Percentiles rank a stretch among this genome's conserved stretches.
Evolutionary conservation across 2,888 invertebrate species (phyloP).

Genomic region (Ophioninae sp.): DNA sequence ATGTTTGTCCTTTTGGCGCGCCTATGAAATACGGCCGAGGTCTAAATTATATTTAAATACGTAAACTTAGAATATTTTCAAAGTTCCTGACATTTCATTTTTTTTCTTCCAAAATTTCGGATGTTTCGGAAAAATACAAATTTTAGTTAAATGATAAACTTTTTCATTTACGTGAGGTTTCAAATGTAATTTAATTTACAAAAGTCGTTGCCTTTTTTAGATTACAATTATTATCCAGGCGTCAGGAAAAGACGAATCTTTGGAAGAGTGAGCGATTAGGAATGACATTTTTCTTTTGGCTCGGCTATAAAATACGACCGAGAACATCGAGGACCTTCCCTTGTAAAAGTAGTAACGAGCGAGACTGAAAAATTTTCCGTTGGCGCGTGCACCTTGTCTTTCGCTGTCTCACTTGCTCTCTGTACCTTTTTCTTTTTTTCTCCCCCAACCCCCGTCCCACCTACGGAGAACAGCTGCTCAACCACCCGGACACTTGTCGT

Average conservation of each 20-base stretch:
- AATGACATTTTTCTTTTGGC: slow-evolving; percentile 1
- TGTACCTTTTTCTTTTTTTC: slow-evolving; percentile 6
- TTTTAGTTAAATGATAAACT: too few relatives aligned
- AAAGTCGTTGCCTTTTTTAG: slow-evolving; percentile 4
- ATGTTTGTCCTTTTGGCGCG: neutral
- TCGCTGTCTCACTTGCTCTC: slow-evolving; percentile 27
- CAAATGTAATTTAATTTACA: too few relatives aligned
- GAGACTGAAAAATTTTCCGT: slow-evolving; percentile 37
- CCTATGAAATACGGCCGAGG: too few relatives aligned
- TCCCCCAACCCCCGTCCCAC: slow-evolving; percentile 8
- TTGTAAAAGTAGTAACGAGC: slow-evolving; percentile 25
- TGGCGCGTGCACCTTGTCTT: slow-evolving; percentile 61
- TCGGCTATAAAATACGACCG: neutral
- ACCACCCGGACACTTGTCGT: slow-evolving; percentile 61
- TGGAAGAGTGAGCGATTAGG: slow-evolving; percentile 10
- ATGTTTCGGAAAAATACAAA: too few relatives aligned
- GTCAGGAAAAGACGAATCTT: slow-evolving; percentile 13
- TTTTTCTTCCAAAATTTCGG: too few relatives aligned
- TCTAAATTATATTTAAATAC: too few relatives aligned
- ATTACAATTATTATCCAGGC: slow-evolving; percentile 32
- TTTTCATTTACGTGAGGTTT: too few relatives aligned
- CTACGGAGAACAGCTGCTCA: slow-evolving; percentile 53
- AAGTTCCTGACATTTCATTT: too few relatives aligned
- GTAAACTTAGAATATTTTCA: too few relatives aligned
- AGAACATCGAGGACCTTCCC: slow-evolving; percentile 4